A percentile compares a stretch with the other conserved stretches of the same genome.
phyloP scores from a whole-genome alignment of 2,888 invertebrate species.

The Ophion ventricosus region DNA sequence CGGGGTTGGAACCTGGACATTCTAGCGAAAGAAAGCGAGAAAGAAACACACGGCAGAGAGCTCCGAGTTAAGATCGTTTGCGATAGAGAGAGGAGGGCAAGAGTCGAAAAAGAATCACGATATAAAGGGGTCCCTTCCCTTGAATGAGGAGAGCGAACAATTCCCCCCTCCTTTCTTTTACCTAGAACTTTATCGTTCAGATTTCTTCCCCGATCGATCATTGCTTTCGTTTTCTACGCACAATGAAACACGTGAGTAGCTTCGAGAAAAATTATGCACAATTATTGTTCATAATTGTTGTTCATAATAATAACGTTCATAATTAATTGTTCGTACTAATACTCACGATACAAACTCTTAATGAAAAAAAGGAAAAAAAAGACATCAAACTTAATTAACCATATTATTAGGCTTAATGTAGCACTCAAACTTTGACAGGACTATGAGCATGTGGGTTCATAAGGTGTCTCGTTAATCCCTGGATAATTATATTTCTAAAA shows the following conservation, averaged over 20 bases:
- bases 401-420: not conserved
- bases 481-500: constrained; percentile 51
- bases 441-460: constrained; percentile 34
- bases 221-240: constrained; percentile 26
- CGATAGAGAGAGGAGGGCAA: constrained; percentile 46
- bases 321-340: too few relatives aligned
- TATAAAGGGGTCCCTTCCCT: constrained; percentile 50
- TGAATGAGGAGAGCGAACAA: constrained; percentile 41
- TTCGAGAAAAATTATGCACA: not conserved
- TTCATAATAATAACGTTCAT: too few relatives aligned
- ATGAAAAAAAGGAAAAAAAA: not conserved
- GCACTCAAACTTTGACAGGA: not conserved
- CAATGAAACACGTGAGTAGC: not conserved
- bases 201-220: constrained; percentile 39
- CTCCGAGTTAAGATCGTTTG: constrained; percentile 46
- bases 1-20: constrained; percentile 68
- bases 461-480: constrained; percentile 31
- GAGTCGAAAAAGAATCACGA: constrained; percentile 56
- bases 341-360: too few relatives aligned
- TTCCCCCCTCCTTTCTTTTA: constrained; percentile 2
- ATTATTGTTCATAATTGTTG: constrained; percentile 1
- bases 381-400: not conserved
- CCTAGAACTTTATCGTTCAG: constrained; percentile 23
- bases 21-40: constrained; percentile 69
- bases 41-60: constrained; percentile 40